These are phyloP conservation scores for Oxyura jamaicensis DNA, from an alignment of 2,113 vertebrate genomes.

Conservation along the genomic window DNA sequence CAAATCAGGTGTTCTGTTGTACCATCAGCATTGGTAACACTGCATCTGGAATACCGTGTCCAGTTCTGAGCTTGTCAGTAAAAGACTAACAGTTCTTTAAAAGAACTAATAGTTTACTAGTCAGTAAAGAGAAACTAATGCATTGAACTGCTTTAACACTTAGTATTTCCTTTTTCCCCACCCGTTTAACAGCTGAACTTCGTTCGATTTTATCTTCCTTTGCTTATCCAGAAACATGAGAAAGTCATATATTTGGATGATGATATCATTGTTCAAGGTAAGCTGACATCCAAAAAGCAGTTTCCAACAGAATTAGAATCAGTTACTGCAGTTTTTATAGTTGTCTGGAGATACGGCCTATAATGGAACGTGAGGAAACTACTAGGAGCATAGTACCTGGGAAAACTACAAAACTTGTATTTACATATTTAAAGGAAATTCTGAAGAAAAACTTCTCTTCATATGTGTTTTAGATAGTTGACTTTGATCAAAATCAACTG, in stretches of 20 bases:
- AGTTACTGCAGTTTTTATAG: background rate
- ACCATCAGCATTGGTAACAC: background rate
- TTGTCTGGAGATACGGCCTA: background rate
- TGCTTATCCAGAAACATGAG: constrained; percentile 87
- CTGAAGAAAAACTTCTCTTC: background rate
- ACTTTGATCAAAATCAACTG: background rate
- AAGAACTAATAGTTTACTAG: too few species aligned
- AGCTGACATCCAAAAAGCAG: background rate
- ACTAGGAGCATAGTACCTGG: background rate
- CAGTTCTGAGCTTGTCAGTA: background rate
- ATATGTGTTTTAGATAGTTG: background rate
- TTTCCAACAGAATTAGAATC: background rate
- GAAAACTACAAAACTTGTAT: background rate
- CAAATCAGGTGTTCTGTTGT: background rate
- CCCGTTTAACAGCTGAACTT: constrained; percentile 90
- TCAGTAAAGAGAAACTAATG: background rate
- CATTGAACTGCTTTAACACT: background rate
- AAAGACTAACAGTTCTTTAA: background rate
- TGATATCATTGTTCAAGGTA: constrained; percentile 97
- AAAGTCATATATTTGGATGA: constrained; percentile 95
- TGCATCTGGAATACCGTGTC: background rate
- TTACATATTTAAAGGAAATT: background rate
- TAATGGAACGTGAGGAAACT: background rate
- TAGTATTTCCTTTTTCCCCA: background rate
- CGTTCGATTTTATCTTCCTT: constrained; percentile 92